Conservation (phyloP, 1,140 invertebrate genomes). For the Episyrphus balteatus region DNA sequence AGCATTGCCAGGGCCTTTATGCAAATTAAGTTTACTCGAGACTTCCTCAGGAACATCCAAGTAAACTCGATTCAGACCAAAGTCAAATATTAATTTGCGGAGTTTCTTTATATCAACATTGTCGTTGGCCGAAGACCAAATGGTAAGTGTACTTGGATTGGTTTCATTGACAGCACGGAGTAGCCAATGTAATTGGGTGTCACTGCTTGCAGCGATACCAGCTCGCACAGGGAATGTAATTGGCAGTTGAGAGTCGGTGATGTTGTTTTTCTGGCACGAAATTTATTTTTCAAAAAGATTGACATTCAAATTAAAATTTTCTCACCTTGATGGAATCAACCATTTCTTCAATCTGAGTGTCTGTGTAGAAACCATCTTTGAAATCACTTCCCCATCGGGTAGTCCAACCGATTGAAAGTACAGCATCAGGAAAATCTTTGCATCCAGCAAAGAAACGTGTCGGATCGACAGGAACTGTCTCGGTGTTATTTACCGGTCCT, state of each 20-base stretch:
- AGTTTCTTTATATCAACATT: constrained; percentile 47
- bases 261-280: constrained; percentile 16
- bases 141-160: constrained; percentile 47
- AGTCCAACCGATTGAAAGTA: constrained; percentile 81
- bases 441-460: constrained; percentile 46
- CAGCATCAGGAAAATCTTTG: constrained; percentile 48
- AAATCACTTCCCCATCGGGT: constrained; percentile 48
- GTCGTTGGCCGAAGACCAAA: constrained; percentile 57
- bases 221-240: constrained; percentile 78
- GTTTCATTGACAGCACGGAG: constrained; percentile 19
- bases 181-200: constrained; percentile 41
- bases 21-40: constrained; percentile 40
- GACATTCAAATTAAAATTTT: constrained; percentile 11
- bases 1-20: constrained; percentile 12
- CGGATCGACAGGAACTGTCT: constrained; percentile 50
- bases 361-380: constrained; percentile 50
- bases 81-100: constrained; percentile 45
- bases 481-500: constrained; percentile 58
- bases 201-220: constrained; percentile 54
- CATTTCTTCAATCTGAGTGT: constrained; percentile 62
- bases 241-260: constrained; percentile 42
- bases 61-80: constrained; percentile 53
- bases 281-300: background rate
- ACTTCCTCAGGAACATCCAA: constrained; percentile 56
- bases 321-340: constrained; percentile 46